A percentile compares a stretch with the other conserved stretches of the same genome.
Evolutionary conservation across 1,140 invertebrate genomes (phyloP).

Genomic region (Drosophila grimshawi): DNA sequence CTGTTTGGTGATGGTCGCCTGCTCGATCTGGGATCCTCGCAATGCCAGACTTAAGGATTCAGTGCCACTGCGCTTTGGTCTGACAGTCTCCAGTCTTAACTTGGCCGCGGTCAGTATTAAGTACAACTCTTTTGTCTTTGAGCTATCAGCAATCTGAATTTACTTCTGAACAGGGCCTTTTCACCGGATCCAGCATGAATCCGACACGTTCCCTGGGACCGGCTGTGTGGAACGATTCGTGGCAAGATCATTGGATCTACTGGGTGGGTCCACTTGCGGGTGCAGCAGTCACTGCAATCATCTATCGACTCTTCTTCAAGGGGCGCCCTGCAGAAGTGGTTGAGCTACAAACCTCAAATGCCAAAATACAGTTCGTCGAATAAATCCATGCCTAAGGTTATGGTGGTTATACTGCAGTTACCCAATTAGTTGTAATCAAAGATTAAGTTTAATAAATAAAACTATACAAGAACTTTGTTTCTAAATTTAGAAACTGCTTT

Average conservation of each 20-base stretch:
- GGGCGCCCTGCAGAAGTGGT: slow-evolving; percentile 46
- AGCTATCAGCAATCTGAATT: neutral
- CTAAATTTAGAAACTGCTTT: too few species aligned
- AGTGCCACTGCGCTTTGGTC: slow-evolving; percentile 86
- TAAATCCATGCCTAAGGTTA: slow-evolving; percentile 27
- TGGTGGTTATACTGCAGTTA: neutral
- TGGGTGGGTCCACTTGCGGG: slow-evolving; percentile 90
- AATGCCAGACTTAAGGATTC: slow-evolving; percentile 86
- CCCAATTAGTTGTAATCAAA: neutral
- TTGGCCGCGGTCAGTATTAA: slow-evolving; percentile 85
- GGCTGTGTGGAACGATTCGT: slow-evolving; percentile 89
- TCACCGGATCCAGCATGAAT: slow-evolving; percentile 92
- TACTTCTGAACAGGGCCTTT: slow-evolving; percentile 85
- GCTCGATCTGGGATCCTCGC: slow-evolving; percentile 87
- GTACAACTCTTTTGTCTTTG: neutral
- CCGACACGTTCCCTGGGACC: slow-evolving; percentile 91
- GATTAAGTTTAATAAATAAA: slow-evolving; percentile 1
- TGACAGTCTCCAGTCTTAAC: slow-evolving; percentile 87
- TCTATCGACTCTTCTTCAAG: slow-evolving; percentile 87
- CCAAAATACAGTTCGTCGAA: slow-evolving; percentile 58
- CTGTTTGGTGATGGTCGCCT: slow-evolving; percentile 87
- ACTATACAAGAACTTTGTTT: neutral
- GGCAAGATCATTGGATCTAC: slow-evolving; percentile 92
- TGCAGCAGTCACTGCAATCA: slow-evolving; percentile 85
- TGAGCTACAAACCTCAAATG: slow-evolving; percentile 42